Conservation (phyloP, 2,888 invertebrate species). For the Pterostichus madidus region DNA sequence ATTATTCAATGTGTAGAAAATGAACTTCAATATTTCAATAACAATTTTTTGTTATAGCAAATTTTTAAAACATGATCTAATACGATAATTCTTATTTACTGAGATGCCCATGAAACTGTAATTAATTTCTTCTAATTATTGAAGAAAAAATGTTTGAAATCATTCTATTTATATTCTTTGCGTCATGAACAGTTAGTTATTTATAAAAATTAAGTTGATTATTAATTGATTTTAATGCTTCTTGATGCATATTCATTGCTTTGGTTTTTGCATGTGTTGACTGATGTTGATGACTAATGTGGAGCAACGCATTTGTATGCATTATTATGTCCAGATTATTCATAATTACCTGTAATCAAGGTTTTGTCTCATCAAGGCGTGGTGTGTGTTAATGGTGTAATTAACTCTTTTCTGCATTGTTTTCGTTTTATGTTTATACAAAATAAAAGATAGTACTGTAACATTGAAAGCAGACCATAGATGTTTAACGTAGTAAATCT, state of each 20-base stretch:
- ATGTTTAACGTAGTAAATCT: too few relatives aligned
- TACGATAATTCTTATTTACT: not conserved
- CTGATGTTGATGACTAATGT: conserved; percentile 14
- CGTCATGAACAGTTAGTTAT: not conserved
- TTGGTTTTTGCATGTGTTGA: not conserved
- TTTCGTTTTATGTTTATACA: not conserved
- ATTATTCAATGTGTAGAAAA: too few relatives aligned
- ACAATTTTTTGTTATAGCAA: not conserved
- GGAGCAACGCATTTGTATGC: conserved; percentile 19
- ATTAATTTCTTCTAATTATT: conserved; percentile 15
- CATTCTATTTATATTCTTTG: conserved; percentile 10
- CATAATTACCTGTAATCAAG: conserved; percentile 24
- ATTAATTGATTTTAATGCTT: not conserved
- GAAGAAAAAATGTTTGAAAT: not conserved
- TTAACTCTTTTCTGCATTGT: not conserved
- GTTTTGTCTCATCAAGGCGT: conserved; percentile 24
- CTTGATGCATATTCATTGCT: conserved; percentile 2
- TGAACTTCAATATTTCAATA: conserved; percentile 1
- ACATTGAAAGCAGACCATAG: too few relatives aligned
- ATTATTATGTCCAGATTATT: conserved; percentile 16
- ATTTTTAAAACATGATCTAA: conserved; percentile 10
- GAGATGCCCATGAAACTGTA: conserved; percentile 1
- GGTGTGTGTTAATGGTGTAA: not conserved
- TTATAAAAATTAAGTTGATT: conserved; percentile 13
- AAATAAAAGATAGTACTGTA: too few relatives aligned